These are phyloP conservation scores for Hoplostethus atlanticus DNA, from an alignment of 2,797 vertebrate species.

Conservation along the genomic window DNA sequence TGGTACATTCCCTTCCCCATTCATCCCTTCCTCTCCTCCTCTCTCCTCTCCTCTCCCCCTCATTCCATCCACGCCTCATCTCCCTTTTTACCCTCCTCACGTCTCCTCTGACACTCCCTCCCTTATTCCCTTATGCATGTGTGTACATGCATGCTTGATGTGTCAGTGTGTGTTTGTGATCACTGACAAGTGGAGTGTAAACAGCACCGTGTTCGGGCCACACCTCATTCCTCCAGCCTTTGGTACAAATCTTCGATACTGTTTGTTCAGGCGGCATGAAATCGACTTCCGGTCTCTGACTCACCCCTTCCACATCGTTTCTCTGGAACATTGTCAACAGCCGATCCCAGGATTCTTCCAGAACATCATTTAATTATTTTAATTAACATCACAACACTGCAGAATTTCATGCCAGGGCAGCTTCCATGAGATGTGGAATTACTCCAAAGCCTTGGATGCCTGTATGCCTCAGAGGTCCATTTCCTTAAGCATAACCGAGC, in stretches of 20 bases:
- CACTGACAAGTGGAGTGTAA: conserved; percentile 41
- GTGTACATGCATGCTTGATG: conserved; percentile 13
- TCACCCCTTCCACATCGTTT: not conserved
- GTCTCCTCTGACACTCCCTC: conserved; percentile 23
- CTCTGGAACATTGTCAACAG: conserved; percentile 7
- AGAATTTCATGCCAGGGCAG: conserved; percentile 10
- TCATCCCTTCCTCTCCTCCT: conserved; percentile 32
- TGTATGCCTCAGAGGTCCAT: too few species aligned
- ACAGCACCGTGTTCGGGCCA: conserved; percentile 31
- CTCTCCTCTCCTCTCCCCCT: conserved; percentile 46
- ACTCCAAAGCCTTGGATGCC: not conserved
- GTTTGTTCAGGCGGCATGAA: not conserved
- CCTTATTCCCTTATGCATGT: conserved; percentile 24
- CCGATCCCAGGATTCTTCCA: not conserved
- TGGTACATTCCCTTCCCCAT: conserved; percentile 40
- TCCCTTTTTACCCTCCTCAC: conserved; percentile 10
- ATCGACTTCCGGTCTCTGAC: conserved; percentile 4
- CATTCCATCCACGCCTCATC: conserved; percentile 37
- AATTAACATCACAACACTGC: not conserved
- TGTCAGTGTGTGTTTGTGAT: conserved; percentile 39
- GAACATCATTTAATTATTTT: not conserved
- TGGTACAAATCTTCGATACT: not conserved
- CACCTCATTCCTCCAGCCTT: conserved; percentile 54
- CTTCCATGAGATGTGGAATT: not conserved
- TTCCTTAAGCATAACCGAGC: too few species aligned